Evolutionary conservation across 2,113 vertebrate species (phyloP), one percentile per base, ranked within the genome.

Genomic region (Equus quagga): DNA sequence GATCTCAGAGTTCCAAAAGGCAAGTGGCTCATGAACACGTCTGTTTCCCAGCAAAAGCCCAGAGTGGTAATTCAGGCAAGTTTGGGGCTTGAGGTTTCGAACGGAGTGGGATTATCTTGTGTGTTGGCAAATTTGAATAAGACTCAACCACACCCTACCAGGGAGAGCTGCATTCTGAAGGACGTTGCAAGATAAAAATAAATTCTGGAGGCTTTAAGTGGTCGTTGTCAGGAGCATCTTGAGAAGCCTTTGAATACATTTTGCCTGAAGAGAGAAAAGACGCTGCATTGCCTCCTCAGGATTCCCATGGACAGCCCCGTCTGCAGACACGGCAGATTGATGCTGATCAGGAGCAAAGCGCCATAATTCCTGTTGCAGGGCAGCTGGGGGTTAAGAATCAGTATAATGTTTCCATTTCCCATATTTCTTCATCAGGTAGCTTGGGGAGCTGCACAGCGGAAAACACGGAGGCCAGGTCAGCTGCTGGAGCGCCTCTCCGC

Each of bases 61-160:
- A 18, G 69, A 24, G 19, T 31, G 10, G 60, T 60, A 33, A n/a
- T 73, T 49, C 33, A 11, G 56, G n/a, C 51, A 87, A 70, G 28
- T 92, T 94, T 94, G 95, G 64, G 73, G 70, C 14, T 11, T 84
- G 58, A 75, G 73, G 8, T 69, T 97, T 97, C 56, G 87, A 97
- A 94, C 54, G 8, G n/a, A 87, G 78, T 76, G 12, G 18, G 23
- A 36, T 92, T 15, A 8, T 67, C 41, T 6, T 41, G 31, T 12
- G 79, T 95, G 36, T 64, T 96, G 87, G 86, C 41, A 78, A 0
- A 88, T 75, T 72, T 87, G 60, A 28, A 0, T 58, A 21, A 78
- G 15, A 91, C 11, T 33, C 26, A 78, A 23, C 19, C 70, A 51
- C 12, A 69, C 11, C 23, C 5, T 54, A 54, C 41, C 41, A 78